Base-by-base conservation (phyloP, 1,140 invertebrate species). In the Habropoda laboriosa region DNA sequence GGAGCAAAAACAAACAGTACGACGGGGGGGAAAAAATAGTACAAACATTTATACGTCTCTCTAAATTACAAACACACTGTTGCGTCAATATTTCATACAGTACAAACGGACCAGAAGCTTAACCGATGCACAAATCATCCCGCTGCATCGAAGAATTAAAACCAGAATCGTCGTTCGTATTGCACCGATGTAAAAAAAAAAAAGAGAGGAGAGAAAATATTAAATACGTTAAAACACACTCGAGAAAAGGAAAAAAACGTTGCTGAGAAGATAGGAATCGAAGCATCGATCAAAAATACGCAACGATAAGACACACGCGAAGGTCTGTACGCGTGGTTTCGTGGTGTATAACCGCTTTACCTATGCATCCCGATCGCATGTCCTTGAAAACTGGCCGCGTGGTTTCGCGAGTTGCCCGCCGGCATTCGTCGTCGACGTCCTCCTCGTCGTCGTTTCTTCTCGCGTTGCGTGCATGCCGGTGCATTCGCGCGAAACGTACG, bases 401-500 rank as follows among this genome's bases (percentile, higher is more conserved):
- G 60, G 60, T 40, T 47, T 81, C 72, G 63, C 68, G 80, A 85
- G 53, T 30, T 77, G 60, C 24, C 51, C 45, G n/a, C 47, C 51
- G 55, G 24, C 55, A 40, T 53, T 53, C 49, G 35, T 66, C 40
- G 47, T 64, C 21, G 27, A 35, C 47, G 51, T 30, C 64, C 47
- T 66, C 81, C 73, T 68, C 81, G 74, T 84, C 77, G 79, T 86
- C 79, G 24, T 88, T 86, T 74, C 81, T 81, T 81, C 63, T 72
- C 35, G 79, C 79, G 64, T 75, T 73, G 80, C 79, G 58, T 77
- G 42, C 75, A 42, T 24, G 76, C 53, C 80, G 83, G 66, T 82
- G 85, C 79, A 85, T 83, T 83, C 80, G 51, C 73, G 55, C 73
- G 51, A 79, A 70, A 81, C 53, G 55, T 24, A 35, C n/a, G n/a